Evolutionary conservation across 53 echinoderm and acorn worm genomes (phyloP).

Genomic region (Echinarachnius parma): DNA sequence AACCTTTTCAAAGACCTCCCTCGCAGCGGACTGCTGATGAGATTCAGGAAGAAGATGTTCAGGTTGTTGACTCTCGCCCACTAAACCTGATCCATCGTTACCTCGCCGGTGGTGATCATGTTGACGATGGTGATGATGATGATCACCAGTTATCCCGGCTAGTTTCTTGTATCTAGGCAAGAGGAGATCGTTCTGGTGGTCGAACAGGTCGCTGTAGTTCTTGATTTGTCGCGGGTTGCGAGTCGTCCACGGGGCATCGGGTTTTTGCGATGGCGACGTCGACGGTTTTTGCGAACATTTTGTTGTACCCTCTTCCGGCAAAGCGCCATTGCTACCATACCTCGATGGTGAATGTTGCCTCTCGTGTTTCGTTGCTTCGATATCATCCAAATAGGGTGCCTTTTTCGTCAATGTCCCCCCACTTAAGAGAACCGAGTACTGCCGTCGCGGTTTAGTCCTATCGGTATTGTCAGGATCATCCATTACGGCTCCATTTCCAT

Average conservation of each 20-base stretch:
- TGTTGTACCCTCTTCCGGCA: too few species aligned
- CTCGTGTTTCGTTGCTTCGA: not conserved
- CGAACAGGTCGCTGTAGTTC: slow-evolving; percentile 29
- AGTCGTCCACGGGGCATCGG: not conserved
- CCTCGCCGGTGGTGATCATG: not conserved
- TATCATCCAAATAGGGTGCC: slow-evolving; percentile 22
- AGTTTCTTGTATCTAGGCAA: slow-evolving; percentile 36
- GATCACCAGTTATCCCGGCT: slow-evolving; percentile 19
- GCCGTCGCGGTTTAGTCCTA: not conserved
- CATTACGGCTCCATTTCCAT: not conserved
- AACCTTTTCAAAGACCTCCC: slow-evolving; percentile 42
- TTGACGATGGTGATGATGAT: not conserved
- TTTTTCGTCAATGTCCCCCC: slow-evolving; percentile 25
- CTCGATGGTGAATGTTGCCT: too few species aligned
- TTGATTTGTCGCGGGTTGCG: slow-evolving; percentile 7
- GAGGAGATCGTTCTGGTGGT: slow-evolving; percentile 29
- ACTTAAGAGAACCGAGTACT: slow-evolving; percentile 28
- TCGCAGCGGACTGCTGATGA: slow-evolving; percentile 10
- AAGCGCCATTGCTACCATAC: too few species aligned
- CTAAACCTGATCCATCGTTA: not conserved
- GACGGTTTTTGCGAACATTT: slow-evolving; percentile 5
- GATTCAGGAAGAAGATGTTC: too few species aligned
- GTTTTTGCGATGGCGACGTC: not conserved
- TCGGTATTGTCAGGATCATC: not conserved
- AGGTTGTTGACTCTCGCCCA: too few species aligned